These are phyloP conservation scores for Himalopsyche anomala DNA, from an alignment of 2,888 invertebrate genomes.

Conservation along the genomic window DNA sequence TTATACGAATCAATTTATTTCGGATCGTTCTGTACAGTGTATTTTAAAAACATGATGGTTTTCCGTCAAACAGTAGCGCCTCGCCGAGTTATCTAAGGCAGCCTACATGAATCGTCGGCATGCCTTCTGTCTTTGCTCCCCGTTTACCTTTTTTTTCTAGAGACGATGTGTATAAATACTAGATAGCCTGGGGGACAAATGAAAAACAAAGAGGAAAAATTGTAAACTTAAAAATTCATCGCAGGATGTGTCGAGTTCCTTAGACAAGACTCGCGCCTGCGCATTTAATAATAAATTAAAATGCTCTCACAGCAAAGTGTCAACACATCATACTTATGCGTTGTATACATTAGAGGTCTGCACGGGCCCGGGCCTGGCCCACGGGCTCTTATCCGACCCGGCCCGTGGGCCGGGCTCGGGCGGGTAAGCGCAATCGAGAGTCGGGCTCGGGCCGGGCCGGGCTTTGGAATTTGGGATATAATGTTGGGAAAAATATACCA, in stretches of 20 bases:
- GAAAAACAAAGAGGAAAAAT: slow-evolving; percentile 65
- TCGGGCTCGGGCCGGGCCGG: too few species aligned
- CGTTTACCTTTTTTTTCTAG: slow-evolving; percentile 47
- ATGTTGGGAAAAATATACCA: too few species aligned
- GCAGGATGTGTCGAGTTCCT: slow-evolving; percentile 52
- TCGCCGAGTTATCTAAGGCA: slow-evolving; percentile 51
- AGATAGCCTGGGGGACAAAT: slow-evolving; percentile 64
- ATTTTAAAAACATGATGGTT: slow-evolving; percentile 10
- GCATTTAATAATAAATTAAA: slow-evolving; percentile 20
- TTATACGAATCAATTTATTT: too few species aligned
- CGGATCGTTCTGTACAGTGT: background rate
- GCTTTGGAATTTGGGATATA: too few species aligned
- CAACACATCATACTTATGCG: background rate
- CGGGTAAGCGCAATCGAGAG: too few species aligned
- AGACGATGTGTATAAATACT: slow-evolving; percentile 63
- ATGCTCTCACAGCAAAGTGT: background rate
- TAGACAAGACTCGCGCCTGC: slow-evolving; percentile 1
- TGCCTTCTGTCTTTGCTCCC: slow-evolving; percentile 36
- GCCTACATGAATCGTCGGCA: slow-evolving; percentile 49
- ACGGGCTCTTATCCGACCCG: too few species aligned
- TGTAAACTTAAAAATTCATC: slow-evolving; percentile 66
- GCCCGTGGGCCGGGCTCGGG: too few species aligned
- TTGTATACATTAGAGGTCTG: too few species aligned
- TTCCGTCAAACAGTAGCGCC: slow-evolving; percentile 25
- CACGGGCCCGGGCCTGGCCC: too few species aligned